Evolutionary conservation across 2,888 invertebrate species (phyloP).

Genomic region (Neoscelio sp.): DNA sequence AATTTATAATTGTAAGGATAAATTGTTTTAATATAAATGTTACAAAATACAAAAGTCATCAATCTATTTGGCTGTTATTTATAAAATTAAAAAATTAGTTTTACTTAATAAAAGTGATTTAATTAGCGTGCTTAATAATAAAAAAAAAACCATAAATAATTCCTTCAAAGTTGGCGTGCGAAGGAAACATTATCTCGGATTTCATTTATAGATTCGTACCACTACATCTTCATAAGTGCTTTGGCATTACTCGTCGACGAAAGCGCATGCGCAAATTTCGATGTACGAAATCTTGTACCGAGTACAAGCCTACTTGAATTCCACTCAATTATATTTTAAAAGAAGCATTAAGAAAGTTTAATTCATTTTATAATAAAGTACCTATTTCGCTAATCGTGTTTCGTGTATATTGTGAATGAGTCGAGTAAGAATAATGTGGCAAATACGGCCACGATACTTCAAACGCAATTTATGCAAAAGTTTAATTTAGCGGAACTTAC

Average conservation of each 20-base stretch:
- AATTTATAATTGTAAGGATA: constrained; percentile 37
- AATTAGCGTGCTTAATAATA: constrained; percentile 41
- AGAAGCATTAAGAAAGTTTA: constrained; percentile 8
- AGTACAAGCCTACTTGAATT: constrained; percentile 36
- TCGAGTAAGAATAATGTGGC: constrained; percentile 15
- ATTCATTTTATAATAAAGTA: constrained; percentile 33
- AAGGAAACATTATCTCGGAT: constrained; percentile 37
- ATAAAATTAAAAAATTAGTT: too few relatives aligned
- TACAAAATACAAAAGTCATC: too few relatives aligned
- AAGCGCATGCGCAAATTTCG: too few relatives aligned
- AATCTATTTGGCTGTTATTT: too few relatives aligned
- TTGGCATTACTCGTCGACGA: too few relatives aligned
- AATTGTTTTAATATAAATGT: too few relatives aligned
- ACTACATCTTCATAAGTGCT: constrained; percentile 15
- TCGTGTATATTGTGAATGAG: constrained; percentile 16
- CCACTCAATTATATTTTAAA: constrained; percentile 46
- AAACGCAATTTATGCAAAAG: constrained; percentile 7
- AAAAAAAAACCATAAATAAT: constrained; percentile 49
- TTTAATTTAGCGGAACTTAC: background rate
- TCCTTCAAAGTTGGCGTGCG: constrained; percentile 42
- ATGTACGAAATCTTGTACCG: too few relatives aligned
- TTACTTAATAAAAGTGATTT: constrained; percentile 44
- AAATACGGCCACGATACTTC: background rate
- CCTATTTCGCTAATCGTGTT: constrained; percentile 24
- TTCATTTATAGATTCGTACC: constrained; percentile 50